Evolutionary conservation across 2,888 invertebrate genomes (phyloP).

Genomic region (Tipula confusa): DNA sequence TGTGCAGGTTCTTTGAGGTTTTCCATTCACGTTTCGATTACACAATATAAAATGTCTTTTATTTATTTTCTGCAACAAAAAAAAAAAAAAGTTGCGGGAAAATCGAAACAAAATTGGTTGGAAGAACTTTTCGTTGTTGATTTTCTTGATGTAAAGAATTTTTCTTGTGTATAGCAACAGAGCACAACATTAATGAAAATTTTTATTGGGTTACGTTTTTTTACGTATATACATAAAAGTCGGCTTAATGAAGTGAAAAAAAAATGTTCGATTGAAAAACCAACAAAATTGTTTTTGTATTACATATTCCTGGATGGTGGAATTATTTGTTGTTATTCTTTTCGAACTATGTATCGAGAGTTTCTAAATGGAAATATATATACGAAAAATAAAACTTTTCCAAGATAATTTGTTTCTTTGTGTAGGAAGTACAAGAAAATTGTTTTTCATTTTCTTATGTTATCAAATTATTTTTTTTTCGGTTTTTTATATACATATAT

Average conservation of each 20-base stretch:
- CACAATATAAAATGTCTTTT: background rate
- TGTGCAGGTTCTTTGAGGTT: background rate
- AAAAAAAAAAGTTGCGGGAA: background rate
- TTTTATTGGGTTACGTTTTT: background rate
- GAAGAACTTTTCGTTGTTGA: background rate
- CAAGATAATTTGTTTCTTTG: background rate
- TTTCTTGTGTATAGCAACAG: background rate
- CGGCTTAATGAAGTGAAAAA: background rate
- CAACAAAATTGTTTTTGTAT: background rate
- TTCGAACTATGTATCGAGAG: background rate
- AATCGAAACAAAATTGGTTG: background rate
- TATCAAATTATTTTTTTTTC: background rate
- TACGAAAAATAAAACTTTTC: background rate
- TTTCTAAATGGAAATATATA: background rate
- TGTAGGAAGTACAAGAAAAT: background rate
- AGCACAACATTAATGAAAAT: background rate
- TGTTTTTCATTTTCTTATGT: background rate
- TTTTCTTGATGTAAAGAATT: background rate
- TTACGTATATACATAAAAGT: background rate
- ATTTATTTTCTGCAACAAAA: background rate
- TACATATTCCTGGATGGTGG: background rate
- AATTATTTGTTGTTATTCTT: background rate
- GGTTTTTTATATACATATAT: background rate
- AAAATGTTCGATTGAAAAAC: background rate
- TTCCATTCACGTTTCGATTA: slow-evolving; percentile 3